Percentiles rank a stretch among this genome's conserved stretches.
phyloP scores from a whole-genome alignment of 2,888 invertebrate genomes.

The Brachynemurus nebulosus region DNA sequence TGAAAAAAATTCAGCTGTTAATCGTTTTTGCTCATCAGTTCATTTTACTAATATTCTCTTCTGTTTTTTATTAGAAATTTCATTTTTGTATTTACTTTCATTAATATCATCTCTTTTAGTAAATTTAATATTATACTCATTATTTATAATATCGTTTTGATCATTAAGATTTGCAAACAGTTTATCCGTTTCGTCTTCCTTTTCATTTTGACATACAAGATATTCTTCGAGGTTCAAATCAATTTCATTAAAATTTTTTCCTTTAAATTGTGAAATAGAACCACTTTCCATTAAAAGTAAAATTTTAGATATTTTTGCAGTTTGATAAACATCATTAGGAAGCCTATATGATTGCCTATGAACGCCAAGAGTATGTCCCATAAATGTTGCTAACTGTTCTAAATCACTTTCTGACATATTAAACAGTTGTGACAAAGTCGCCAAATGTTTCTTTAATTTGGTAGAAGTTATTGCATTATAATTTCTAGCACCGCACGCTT shows the following conservation, averaged over 20 bases:
- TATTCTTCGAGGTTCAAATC: background rate
- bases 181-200: conserved; percentile 10
- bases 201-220: background rate
- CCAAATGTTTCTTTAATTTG: no score
- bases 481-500: no score
- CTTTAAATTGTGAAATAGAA: background rate
- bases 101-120: no score
- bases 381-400: conserved; percentile 19
- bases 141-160: no score
- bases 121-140: no score
- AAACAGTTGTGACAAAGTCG: conserved; percentile 18
- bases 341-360: conserved; percentile 11
- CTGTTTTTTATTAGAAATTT: no score
- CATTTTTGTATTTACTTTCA: no score
- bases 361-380: conserved; percentile 18
- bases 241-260: background rate
- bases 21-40: background rate
- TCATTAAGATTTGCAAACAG: no score
- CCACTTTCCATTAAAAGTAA: conserved; percentile 1
- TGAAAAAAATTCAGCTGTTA: background rate
- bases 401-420: conserved; percentile 17
- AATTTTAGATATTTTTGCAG: background rate
- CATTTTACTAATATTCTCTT: background rate
- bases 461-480: no score
- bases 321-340: conserved; percentile 3